Evolutionary conservation across 1,140 invertebrate genomes (phyloP).

Genomic region (Maniola jurtina): DNA sequence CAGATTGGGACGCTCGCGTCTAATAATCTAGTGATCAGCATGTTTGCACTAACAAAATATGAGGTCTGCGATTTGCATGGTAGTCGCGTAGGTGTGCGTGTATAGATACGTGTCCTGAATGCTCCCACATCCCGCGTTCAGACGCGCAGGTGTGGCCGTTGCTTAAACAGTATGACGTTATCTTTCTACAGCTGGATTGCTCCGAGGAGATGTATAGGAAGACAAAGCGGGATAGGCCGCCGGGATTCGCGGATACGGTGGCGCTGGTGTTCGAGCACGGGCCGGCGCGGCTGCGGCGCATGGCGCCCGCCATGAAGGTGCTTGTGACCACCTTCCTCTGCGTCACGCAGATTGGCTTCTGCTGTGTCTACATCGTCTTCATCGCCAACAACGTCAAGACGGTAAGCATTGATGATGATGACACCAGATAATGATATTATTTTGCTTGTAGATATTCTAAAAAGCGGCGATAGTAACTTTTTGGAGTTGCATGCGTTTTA

Average conservation of each 20-base stretch:
- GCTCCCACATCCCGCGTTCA: no score
- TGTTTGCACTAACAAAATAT: no score
- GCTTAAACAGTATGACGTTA: conserved; percentile 15
- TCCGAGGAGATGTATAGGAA: conserved; percentile 82
- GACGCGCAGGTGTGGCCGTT: no score
- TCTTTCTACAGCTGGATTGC: conserved; percentile 80
- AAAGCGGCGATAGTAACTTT: no score
- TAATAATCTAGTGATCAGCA: no score
- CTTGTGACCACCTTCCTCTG: conserved; percentile 88
- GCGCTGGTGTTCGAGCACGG: conserved; percentile 87
- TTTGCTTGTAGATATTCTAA: no score
- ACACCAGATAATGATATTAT: no score
- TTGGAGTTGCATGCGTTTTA: no score
- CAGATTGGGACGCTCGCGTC: no score
- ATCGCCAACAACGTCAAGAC: conserved; percentile 87
- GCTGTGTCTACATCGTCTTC: conserved; percentile 93
- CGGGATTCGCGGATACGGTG: conserved; percentile 89
- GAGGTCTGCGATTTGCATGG: no score
- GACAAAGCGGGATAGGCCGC: conserved; percentile 70
- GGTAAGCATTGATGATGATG: conserved; percentile 54
- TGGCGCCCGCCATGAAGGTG: conserved; percentile 81
- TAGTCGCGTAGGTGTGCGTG: no score
- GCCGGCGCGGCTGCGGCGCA: conserved; percentile 80
- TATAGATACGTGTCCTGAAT: no score
- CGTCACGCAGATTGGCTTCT: conserved; percentile 92